Evolutionary conservation across 2,888 invertebrate species (phyloP).

Genomic region (Caenorhabditis auriculariae): DNA sequence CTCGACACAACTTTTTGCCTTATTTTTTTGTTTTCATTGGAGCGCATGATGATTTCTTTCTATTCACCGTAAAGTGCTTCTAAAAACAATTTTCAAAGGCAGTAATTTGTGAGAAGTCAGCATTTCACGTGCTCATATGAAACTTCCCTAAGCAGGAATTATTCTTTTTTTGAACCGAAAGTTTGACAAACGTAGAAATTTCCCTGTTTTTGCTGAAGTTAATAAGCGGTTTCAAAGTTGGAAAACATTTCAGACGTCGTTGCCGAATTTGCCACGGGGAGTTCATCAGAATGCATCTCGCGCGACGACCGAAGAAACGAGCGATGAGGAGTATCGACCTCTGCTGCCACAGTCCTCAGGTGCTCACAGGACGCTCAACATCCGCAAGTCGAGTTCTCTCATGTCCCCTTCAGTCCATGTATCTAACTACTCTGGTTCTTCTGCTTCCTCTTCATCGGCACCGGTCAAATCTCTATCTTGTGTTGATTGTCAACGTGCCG

Average conservation of each 20-base stretch:
- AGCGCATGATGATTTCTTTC: no score
- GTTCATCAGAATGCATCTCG: slow-evolving; percentile 18
- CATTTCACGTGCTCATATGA: no score
- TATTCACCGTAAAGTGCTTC: no score
- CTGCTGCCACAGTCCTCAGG: slow-evolving; percentile 8
- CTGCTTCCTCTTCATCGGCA: background rate
- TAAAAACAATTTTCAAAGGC: no score
- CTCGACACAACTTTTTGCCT: no score
- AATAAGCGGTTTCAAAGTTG: no score
- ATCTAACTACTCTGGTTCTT: background rate
- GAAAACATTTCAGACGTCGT: slow-evolving; percentile 14
- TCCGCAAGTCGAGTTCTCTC: background rate
- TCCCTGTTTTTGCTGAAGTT: no score
- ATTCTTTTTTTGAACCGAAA: no score
- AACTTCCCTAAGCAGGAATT: no score
- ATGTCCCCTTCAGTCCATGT: background rate
- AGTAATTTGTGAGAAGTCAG: no score
- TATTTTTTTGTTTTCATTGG: no score
- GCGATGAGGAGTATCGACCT: slow-evolving; percentile 29
- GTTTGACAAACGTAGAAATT: no score
- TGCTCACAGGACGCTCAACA: background rate
- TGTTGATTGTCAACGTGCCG: slow-evolving; percentile 31
- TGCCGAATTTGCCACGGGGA: slow-evolving; percentile 16
- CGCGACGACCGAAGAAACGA: slow-evolving; percentile 37
- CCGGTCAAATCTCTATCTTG: slow-evolving; percentile 30